Conservation (phyloP, 2,113 vertebrate species). For the Paramisgurnus dabryanus region DNA sequence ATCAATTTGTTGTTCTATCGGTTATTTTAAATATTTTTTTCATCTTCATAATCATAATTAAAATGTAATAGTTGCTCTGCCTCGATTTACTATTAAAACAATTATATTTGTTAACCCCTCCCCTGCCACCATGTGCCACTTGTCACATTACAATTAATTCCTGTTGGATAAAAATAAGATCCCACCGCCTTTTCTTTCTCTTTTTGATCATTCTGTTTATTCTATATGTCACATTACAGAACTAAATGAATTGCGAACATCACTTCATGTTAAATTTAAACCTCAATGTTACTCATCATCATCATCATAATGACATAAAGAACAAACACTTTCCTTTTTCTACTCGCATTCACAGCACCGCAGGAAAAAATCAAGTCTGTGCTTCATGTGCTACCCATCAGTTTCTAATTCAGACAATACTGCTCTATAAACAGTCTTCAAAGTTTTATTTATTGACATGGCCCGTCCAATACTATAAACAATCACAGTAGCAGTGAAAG, state of each 20-base stretch:
- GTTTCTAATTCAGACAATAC: conserved; percentile 33
- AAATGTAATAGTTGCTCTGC: background rate
- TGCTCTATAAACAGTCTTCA: conserved; percentile 34
- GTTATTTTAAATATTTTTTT: too few relatives aligned
- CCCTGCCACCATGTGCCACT: background rate
- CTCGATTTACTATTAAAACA: too few relatives aligned
- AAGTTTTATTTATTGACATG: conserved; percentile 28
- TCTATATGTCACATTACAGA: background rate
- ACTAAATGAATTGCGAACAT: background rate
- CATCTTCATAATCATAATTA: too few relatives aligned
- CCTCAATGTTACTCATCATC: background rate
- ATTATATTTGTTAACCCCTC: background rate
- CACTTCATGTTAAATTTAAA: background rate
- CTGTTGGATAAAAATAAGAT: background rate
- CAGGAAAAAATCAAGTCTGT: background rate
- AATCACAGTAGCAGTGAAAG: conserved; percentile 6
- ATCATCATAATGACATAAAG: background rate
- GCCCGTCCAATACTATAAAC: conserved; percentile 38
- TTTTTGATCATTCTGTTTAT: background rate
- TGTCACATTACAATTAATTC: background rate
- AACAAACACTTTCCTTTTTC: background rate
- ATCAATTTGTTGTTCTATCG: too few relatives aligned
- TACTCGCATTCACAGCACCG: background rate
- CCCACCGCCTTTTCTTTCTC: background rate
- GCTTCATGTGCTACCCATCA: conserved; percentile 28